Percentiles rank a stretch among this genome's conserved stretches.
Conservation (phyloP, 2,113 vertebrate species). For the Empidonax traillii region DNA sequence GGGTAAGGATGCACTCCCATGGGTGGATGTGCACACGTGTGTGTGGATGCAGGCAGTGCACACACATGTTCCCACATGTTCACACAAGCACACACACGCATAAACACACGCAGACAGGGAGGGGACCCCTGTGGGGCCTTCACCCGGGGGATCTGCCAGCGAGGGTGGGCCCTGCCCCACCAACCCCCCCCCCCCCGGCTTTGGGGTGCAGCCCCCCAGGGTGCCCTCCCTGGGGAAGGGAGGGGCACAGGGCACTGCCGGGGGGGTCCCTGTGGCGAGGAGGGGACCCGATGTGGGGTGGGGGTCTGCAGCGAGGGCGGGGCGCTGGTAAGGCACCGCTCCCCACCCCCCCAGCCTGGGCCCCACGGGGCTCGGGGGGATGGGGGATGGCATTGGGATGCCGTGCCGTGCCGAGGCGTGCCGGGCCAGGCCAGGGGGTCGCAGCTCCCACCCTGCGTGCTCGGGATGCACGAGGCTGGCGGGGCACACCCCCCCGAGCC, state of each 20-base stretch:
- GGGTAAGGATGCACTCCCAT: too few relatives aligned
- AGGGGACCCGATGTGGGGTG: background rate
- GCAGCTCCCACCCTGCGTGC: background rate
- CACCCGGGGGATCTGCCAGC: background rate
- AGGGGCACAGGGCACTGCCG: background rate
- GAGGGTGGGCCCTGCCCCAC: too few relatives aligned
- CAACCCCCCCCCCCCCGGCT: background rate
- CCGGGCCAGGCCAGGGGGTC: background rate
- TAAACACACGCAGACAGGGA: too few relatives aligned
- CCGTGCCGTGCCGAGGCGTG: background rate
- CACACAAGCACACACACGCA: background rate
- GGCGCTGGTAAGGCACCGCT: background rate
- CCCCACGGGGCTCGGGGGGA: background rate
- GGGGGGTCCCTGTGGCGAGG: background rate
- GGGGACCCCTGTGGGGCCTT: fast-evolving
- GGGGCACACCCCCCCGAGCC: background rate
- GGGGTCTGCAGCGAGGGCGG: fast-evolving
- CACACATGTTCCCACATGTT: background rate
- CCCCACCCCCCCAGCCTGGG: background rate
- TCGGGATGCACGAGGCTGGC: background rate
- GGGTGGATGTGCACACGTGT: background rate
- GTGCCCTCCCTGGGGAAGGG: fast-evolving
- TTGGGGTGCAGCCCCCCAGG: background rate
- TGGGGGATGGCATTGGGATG: fast-evolving
- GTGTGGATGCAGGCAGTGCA: background rate